phyloP scores from a whole-genome alignment of 2,797 vertebrate genomes.

The Thunnus albacares region DNA sequence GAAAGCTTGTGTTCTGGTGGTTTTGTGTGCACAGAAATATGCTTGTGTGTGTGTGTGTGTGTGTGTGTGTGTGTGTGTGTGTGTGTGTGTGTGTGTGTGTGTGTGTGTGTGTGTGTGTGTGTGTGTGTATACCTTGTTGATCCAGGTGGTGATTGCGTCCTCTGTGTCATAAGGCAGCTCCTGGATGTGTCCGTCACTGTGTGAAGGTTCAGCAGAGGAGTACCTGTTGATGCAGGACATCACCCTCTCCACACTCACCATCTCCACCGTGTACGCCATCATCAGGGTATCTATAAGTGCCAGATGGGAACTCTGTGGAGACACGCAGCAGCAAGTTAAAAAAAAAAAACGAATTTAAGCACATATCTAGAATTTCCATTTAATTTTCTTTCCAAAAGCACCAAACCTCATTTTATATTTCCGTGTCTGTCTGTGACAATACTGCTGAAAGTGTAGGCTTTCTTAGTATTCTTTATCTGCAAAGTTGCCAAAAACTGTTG shows the following conservation, averaged over 20 bases:
- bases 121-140: slow-evolving; percentile 90
- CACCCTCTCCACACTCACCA: slow-evolving; percentile 96
- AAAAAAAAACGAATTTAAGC: background rate
- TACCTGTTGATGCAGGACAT: slow-evolving; percentile 92
- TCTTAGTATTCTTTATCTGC: background rate
- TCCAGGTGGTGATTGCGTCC: slow-evolving; percentile 95
- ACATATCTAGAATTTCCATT: background rate
- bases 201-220: slow-evolving; percentile 87
- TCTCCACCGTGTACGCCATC: slow-evolving; percentile 98
- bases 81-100: background rate
- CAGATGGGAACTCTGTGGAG: slow-evolving; percentile 92
- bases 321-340: slow-evolving; percentile 20
- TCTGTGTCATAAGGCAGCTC: slow-evolving; percentile 96
- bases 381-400: background rate
- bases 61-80: too few species aligned
- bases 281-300: slow-evolving; percentile 96
- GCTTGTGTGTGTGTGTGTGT: background rate
- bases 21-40: background rate
- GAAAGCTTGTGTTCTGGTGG: slow-evolving; percentile 1
- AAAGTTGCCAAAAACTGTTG: background rate
- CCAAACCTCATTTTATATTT: background rate
- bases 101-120: background rate
- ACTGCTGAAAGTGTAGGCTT: background rate
- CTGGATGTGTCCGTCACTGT: slow-evolving; percentile 75
- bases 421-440: too few species aligned